These are phyloP conservation scores for Archips crataeganus DNA, from an alignment of 2,888 invertebrate genomes.

Conservation along the genomic window DNA sequence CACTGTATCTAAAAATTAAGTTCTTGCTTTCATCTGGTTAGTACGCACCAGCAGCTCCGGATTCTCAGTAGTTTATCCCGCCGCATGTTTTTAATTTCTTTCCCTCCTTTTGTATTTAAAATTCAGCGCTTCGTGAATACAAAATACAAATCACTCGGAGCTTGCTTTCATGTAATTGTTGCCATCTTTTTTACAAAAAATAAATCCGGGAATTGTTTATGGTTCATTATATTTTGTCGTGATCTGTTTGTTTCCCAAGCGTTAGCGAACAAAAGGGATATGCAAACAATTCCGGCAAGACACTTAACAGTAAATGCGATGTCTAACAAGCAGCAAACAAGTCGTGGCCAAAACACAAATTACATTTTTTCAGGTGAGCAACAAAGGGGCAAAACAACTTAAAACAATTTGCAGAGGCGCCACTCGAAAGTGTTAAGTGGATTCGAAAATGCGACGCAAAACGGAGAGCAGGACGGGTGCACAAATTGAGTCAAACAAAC, in stretches of 20 bases:
- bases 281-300: conserved; percentile 55
- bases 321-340: conserved; percentile 56
- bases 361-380: conserved; percentile 71
- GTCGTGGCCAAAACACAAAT: conserved; percentile 61
- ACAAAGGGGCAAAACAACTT: conserved; percentile 62
- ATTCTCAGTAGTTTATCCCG: conserved; percentile 64
- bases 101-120: conserved; percentile 63
- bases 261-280: conserved; percentile 34
- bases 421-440: conserved; percentile 75
- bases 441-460: conserved; percentile 67
- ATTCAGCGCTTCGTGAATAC: conserved; percentile 65
- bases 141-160: conserved; percentile 58
- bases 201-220: background rate
- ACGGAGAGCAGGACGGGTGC: conserved; percentile 49
- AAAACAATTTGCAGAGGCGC: conserved; percentile 69
- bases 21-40: conserved; percentile 47
- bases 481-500: conserved; percentile 77
- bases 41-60: conserved; percentile 56
- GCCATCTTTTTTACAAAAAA: conserved; percentile 42
- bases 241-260: background rate
- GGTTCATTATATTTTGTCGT: background rate
- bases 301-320: conserved; percentile 61
- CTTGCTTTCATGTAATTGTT: conserved; percentile 59
- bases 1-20: conserved; percentile 49
- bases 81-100: conserved; percentile 72